These are phyloP conservation scores for Drosophila virilis DNA, from an alignment of 1,140 invertebrate genomes.

Conservation along the genomic window DNA sequence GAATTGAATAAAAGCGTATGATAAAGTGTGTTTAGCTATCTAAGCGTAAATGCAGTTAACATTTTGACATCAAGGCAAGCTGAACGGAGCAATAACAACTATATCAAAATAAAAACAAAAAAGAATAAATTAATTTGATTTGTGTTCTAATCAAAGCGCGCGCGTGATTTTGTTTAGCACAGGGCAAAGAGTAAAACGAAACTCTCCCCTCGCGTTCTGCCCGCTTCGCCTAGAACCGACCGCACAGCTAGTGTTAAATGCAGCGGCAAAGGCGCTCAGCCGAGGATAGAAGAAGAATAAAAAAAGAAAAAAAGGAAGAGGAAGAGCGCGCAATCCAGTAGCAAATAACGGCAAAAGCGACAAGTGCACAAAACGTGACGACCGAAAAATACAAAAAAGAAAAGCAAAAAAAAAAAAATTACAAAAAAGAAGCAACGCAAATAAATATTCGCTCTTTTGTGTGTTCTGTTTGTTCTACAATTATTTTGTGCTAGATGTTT, in stretches of 20 bases:
- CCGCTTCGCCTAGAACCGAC: neutral
- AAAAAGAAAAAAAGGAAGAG: constrained; percentile 29
- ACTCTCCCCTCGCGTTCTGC: constrained; percentile 4
- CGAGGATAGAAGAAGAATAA: constrained; percentile 35
- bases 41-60: constrained; percentile 40
- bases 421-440: constrained; percentile 19
- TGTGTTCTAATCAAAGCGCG: constrained; percentile 48
- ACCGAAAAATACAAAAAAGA: constrained; percentile 14
- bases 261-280: constrained; percentile 27
- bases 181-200: constrained; percentile 37
- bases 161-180: constrained; percentile 61
- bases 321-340: constrained; percentile 30
- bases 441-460: constrained; percentile 33
- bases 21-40: constrained; percentile 42
- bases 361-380: constrained; percentile 56
- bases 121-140: constrained; percentile 41
- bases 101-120: constrained; percentile 16
- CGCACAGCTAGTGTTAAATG: constrained; percentile 52
- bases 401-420: too few species aligned
- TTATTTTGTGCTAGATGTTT: constrained; percentile 43
- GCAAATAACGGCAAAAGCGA: constrained; percentile 54
- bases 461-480: constrained; percentile 25
- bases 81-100: neutral
- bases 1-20: constrained; percentile 26
- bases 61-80: constrained; percentile 49